A percentile compares a stretch with the other conserved stretches of the same genome.
These are phyloP conservation scores for Drosophila cognata DNA, from an alignment of 2,888 invertebrate species.

Conservation along the genomic window DNA sequence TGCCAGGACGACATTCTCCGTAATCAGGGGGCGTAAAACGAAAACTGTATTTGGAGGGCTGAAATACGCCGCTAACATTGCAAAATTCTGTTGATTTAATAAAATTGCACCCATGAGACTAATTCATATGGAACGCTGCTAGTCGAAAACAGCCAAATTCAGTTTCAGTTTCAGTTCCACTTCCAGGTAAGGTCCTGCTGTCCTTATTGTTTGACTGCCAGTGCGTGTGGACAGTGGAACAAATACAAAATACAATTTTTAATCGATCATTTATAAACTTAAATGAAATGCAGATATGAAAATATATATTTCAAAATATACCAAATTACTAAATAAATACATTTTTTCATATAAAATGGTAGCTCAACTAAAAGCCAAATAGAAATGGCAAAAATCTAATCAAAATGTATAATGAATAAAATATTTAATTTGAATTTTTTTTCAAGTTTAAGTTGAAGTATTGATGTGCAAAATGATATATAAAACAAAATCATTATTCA, in stretches of 20 bases:
- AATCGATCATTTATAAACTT: background rate
- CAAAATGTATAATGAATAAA: background rate
- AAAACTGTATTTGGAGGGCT: conserved; percentile 26
- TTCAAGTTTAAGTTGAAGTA: background rate
- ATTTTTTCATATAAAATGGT: background rate
- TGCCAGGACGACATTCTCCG: background rate
- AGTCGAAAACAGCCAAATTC: conserved; percentile 73
- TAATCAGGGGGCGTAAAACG: conserved; percentile 33
- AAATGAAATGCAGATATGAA: rapidly evolving
- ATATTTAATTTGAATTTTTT: background rate
- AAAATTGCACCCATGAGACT: conserved; percentile 84
- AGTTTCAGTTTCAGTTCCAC: conserved; percentile 61
- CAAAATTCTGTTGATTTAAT: conserved; percentile 85
- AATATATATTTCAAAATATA: background rate
- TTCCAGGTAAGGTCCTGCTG: conserved; percentile 58
- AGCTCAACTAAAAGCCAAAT: background rate
- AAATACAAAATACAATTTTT: background rate
- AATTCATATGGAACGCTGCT: conserved; percentile 83
- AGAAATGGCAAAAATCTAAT: background rate
- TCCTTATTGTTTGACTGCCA: conserved; percentile 18
- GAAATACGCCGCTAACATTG: conserved; percentile 73
- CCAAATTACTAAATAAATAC: background rate
- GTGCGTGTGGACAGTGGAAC: conserved; percentile 56
- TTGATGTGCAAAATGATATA: background rate
- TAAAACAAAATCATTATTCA: background rate